Evolutionary conservation across 2,888 invertebrate genomes (phyloP).

Genomic region (Heliconius aoede): DNA sequence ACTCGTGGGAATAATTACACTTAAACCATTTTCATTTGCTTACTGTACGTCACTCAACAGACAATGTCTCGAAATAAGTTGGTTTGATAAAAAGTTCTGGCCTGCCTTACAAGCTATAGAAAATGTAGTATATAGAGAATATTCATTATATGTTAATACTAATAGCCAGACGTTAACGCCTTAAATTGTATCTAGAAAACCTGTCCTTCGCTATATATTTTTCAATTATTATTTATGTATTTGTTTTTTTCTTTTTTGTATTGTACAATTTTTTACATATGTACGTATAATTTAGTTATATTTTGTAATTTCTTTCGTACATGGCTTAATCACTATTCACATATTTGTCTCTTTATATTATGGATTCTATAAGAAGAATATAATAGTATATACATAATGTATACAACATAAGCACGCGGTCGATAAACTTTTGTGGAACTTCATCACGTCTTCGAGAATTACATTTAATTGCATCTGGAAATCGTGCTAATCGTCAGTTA

Average conservation of each 20-base stretch:
- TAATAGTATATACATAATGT: background rate
- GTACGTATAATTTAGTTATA: too few relatives aligned
- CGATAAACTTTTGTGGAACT: conserved; percentile 56
- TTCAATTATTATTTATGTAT: too few relatives aligned
- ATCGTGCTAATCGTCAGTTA: conserved; percentile 17
- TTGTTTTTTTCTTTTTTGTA: background rate
- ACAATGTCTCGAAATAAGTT: too few relatives aligned
- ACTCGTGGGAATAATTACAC: background rate
- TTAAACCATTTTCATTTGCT: background rate
- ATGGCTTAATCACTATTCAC: background rate
- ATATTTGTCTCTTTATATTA: background rate
- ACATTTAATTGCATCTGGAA: conserved; percentile 39
- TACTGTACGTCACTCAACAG: background rate
- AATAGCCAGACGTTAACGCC: background rate
- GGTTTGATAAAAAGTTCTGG: too few relatives aligned
- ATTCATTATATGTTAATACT: too few relatives aligned
- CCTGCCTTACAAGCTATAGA: too few relatives aligned
- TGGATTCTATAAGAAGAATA: background rate
- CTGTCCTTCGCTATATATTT: too few relatives aligned
- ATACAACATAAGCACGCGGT: conserved; percentile 49
- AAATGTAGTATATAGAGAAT: too few relatives aligned
- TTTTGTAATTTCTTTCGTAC: background rate
- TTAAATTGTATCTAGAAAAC: too few relatives aligned
- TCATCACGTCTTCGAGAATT: conserved; percentile 54
- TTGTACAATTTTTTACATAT: background rate